phyloP scores from a whole-genome alignment of 2,888 invertebrate species.

The Apamea anceps region DNA sequence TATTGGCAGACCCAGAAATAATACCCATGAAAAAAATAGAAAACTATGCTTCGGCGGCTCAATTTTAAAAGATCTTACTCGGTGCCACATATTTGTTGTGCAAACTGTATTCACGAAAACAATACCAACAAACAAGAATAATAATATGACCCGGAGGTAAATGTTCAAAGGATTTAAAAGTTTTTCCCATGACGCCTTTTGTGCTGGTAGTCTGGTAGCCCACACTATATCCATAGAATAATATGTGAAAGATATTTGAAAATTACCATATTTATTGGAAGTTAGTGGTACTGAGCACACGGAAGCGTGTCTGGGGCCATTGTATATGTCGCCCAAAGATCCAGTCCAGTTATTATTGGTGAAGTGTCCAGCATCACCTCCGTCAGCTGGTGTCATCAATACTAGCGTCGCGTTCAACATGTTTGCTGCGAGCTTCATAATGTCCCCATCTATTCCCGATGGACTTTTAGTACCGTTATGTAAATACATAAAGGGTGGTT shows the following conservation, averaged over 20 bases:
- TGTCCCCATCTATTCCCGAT: slow-evolving; percentile 77
- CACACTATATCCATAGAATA: slow-evolving; percentile 80
- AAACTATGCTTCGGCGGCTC: slow-evolving; percentile 71
- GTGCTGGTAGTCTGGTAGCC: slow-evolving; percentile 72
- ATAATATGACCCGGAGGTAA: slow-evolving; percentile 70
- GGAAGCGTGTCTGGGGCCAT: slow-evolving; percentile 72
- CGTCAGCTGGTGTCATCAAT: slow-evolving; percentile 70
- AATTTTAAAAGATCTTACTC: slow-evolving; percentile 67
- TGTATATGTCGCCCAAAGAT: slow-evolving; percentile 78
- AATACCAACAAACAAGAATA: slow-evolving; percentile 73
- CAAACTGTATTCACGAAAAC: slow-evolving; percentile 70
- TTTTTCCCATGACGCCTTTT: slow-evolving; percentile 77
- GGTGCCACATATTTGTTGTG: slow-evolving; percentile 68
- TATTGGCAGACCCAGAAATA: slow-evolving; percentile 78
- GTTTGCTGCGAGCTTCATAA: slow-evolving; percentile 72
- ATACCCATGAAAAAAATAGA: slow-evolving; percentile 77
- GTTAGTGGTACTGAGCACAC: slow-evolving; percentile 77
- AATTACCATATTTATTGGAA: slow-evolving; percentile 74
- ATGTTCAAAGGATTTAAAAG: slow-evolving; percentile 76
- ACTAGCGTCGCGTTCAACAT: slow-evolving; percentile 77
- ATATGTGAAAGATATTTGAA: slow-evolving; percentile 80
- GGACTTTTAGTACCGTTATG: slow-evolving; percentile 68
- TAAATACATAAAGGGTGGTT: slow-evolving; percentile 79
- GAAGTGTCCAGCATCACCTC: slow-evolving; percentile 70
- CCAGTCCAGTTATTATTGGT: slow-evolving; percentile 80